Conservation (phyloP, 2,113 vertebrate genomes). For the Tupaia chinensis region DNA sequence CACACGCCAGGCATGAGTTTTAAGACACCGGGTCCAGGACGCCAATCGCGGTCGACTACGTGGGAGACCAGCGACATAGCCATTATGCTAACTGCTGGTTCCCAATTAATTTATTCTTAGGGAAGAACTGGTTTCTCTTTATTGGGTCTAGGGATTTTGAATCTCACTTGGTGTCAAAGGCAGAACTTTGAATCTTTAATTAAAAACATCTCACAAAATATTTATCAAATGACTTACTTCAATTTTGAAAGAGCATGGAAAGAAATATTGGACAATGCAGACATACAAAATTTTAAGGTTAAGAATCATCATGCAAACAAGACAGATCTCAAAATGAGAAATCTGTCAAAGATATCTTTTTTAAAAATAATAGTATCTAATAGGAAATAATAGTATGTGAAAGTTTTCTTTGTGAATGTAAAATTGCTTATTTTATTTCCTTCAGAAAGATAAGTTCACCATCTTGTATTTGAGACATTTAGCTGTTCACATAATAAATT, state of each 20-base stretch:
- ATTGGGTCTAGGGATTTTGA: neutral
- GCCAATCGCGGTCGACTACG: no score
- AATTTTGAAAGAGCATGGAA: slow-evolving; percentile 15
- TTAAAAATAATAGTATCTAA: neutral
- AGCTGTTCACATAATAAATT: neutral
- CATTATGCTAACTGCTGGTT: no score
- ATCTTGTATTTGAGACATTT: neutral
- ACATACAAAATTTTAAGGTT: neutral
- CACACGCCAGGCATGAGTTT: no score
- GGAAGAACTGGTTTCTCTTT: neutral
- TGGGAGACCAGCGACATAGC: no score
- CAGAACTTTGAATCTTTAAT: neutral
- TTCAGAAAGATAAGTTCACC: neutral
- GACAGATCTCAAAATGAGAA: neutral
- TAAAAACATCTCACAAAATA: neutral
- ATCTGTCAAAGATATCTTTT: neutral
- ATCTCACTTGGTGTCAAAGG: neutral
- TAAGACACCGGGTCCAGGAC: no score
- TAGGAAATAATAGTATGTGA: neutral
- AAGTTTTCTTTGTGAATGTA: neutral
- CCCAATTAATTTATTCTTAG: neutral
- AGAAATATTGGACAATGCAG: neutral
- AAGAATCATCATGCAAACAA: neutral
- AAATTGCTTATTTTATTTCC: neutral
- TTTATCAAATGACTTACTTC: neutral